These are phyloP conservation scores for Ametastegia equiseti DNA, from an alignment of 2,888 invertebrate genomes.

Conservation along the genomic window DNA sequence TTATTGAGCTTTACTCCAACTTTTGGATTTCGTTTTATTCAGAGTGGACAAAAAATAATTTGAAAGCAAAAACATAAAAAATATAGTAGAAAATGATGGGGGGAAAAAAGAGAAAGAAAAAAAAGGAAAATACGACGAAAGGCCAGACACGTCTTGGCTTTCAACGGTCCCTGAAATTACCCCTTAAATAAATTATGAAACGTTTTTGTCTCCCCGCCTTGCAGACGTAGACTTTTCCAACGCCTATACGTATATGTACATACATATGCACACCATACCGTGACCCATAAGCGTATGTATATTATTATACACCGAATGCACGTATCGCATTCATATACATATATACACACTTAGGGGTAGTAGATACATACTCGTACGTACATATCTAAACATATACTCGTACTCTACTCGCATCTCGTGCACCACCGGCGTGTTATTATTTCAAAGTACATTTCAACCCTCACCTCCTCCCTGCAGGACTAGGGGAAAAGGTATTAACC, in stretches of 20 bases:
- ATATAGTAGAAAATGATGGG: not conserved
- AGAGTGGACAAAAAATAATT: too few relatives aligned
- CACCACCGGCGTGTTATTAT: constrained; percentile 46
- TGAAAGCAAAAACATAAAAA: not conserved
- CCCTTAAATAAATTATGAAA: constrained; percentile 50
- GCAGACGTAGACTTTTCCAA: not conserved
- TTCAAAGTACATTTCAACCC: constrained; percentile 46
- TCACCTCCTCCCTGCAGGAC: not conserved
- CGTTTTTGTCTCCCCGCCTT: constrained; percentile 47
- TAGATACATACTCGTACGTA: not conserved
- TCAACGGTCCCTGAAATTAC: constrained; percentile 48
- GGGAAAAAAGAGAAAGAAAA: not conserved
- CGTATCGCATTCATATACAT: not conserved
- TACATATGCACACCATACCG: not conserved
- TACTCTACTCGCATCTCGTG: constrained; percentile 4
- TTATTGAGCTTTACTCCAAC: too few relatives aligned
- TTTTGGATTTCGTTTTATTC: too few relatives aligned
- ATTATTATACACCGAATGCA: not conserved
- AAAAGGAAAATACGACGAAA: constrained; percentile 13
- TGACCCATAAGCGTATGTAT: too few relatives aligned
- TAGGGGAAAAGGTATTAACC: constrained; percentile 39
- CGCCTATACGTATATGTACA: not conserved
- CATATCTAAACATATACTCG: not conserved
- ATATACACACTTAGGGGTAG: not conserved
- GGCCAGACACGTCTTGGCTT: constrained; percentile 46